Base-by-base conservation (phyloP, 2,888 invertebrate genomes). In the Omphaloscelis lunosa region DNA sequence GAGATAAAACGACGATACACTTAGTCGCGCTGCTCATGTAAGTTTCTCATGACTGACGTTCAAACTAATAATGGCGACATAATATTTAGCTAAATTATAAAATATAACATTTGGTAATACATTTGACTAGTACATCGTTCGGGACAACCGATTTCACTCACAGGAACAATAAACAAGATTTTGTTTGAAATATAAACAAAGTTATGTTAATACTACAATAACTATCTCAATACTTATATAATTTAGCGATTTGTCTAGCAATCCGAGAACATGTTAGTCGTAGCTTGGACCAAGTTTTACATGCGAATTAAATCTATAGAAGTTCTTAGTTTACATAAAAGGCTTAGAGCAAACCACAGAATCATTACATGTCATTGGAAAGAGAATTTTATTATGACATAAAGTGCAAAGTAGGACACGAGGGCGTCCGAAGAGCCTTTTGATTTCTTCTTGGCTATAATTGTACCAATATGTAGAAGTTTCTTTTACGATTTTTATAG, bases 61-160 rank as follows among this genome's bases (percentile, higher is more conserved):
- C 70, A 68, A 84, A 83, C 83, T 86, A 84, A 78, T 83, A 88
- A 89, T 70, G 74, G 76, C 78, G 76, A 84, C 80, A 84, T 69
- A 86, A 85, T 73, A 89, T 85, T 88, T 81, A 73, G 81, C 88
- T 90, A 90, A 86, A 90, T 88, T 89, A 90, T 80, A 89, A 88
- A 79, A 90, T 89, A 90, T 89, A 89, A 91, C 86, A 91, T 93
- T 93, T 93, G 92, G 93, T 93, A 92, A 90, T 90, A 92, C 86
- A 89, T 90, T 90, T 93, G 94, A 94, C 94, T 94, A 94, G 94
- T 90, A 91, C 67, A 89, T 86, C 75, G 76, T 80, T 84, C 77
- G 79, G 87, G 80, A 88, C 84, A 86, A 82, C 84, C 81, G 74
- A 82, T 63, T 67, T 74, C 70, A 82, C 75, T 77, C 63, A 75